Evolutionary conservation across 2,888 invertebrate species (phyloP), one percentile per base, ranked within the genome.

Genomic region (Arrhopalites spinosus): DNA sequence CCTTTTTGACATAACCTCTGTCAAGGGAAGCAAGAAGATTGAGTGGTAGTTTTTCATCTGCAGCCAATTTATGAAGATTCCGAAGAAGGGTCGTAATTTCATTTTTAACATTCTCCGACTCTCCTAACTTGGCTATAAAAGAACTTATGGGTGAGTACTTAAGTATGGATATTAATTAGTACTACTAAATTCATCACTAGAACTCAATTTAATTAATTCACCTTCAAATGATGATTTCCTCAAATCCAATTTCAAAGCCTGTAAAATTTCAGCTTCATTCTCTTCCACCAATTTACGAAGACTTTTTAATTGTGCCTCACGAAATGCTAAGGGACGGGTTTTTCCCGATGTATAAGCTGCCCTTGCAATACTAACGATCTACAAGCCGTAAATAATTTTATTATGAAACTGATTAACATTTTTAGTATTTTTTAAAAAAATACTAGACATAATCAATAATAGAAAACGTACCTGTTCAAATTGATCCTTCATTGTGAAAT

Each of bases 271-370:
- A 45, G 88, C 87, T 75, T 87, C 87, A 85, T 95, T 92, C 83
- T 96, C 96, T 80, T 92, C 90, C 84, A 95, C 88, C 89, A 97
- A 89, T 73, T 88, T 89, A 61, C 91, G 84, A 23, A 97, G 85
- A 73, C 88, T 90, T 84, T 91, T 89, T 73, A 98, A 87, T 86
- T 97, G 96, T 79, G 90, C 88, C 81, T 90, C 89, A 77, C 98
- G 90, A 88, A 91, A 95, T 87, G 91, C 90, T 83, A 95, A 83
- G 15, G 91, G 88, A 81, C 89, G 90, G n/a, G 96, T 96, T 83
- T 91, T 90, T 30, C 96, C 95, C 75, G 90, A 89, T 78, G 88
- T 89, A 87, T 92, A 97, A 0, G 93, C 90, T 81, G 89, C 89
- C 61, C 93, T 88, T 53, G 91, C 90, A 79, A 88, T 89, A 83